Conservation (phyloP, 2,797 vertebrate species). For the Propithecus perrieri region DNA sequence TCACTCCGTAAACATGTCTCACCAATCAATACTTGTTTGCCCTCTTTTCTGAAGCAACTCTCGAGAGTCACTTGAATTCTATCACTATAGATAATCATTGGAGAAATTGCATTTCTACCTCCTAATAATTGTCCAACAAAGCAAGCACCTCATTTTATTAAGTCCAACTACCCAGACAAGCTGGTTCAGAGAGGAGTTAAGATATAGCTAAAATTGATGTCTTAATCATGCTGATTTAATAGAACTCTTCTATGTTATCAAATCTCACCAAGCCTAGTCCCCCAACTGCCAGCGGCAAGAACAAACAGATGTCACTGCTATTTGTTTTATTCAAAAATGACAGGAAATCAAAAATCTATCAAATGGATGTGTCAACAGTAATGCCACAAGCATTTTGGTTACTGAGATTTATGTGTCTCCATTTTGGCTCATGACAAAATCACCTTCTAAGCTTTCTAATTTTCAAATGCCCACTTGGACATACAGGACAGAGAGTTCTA, state of each 20-base stretch:
- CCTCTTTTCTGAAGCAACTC: conserved; percentile 74
- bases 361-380: conserved; percentile 59
- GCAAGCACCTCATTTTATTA: conserved; percentile 59
- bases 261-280: background rate
- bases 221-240: conserved; percentile 4
- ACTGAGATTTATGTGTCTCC: conserved; percentile 59
- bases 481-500: background rate
- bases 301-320: conserved; percentile 54
- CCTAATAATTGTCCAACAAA: conserved; percentile 61
- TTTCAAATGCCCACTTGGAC: background rate
- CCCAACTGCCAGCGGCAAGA: conserved; percentile 39
- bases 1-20: conserved; percentile 59
- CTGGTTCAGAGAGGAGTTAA: conserved; percentile 36
- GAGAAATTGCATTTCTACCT: conserved; percentile 57
- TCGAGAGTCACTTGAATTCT: conserved; percentile 58
- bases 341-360: conserved; percentile 67
- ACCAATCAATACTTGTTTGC: conserved; percentile 72
- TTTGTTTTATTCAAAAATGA: conserved; percentile 68
- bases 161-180: background rate
- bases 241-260: background rate
- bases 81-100: conserved; percentile 58
- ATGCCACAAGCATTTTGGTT: conserved; percentile 43
- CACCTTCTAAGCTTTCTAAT: conserved; percentile 45
- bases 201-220: background rate
- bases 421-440: conserved; percentile 56